These are phyloP conservation scores for Cryptus viduatorius DNA, from an alignment of 2,888 invertebrate genomes.

Conservation along the genomic window DNA sequence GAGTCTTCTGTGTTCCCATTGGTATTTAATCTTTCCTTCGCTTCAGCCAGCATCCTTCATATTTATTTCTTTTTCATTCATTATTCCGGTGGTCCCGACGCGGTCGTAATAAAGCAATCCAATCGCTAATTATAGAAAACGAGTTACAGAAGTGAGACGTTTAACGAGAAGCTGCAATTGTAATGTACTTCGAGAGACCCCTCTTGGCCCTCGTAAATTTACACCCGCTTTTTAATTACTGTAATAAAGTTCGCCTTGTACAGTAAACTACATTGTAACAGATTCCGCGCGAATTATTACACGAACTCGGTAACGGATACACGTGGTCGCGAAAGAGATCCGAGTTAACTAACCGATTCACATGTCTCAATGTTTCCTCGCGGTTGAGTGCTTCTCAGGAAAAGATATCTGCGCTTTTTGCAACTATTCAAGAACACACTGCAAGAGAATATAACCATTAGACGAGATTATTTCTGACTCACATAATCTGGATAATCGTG, in stretches of 20 bases:
- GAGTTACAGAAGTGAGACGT: not conserved
- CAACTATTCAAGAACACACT: conserved; percentile 17
- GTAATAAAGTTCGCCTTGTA: conserved; percentile 49
- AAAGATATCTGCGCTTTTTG: not conserved
- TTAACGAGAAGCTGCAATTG: not conserved
- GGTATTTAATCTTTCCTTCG: not conserved
- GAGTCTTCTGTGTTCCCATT: not conserved
- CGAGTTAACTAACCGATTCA: conserved; percentile 8
- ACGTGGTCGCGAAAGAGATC: conserved; percentile 21
- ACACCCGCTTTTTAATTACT: conserved; percentile 54
- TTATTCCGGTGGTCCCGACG: not conserved
- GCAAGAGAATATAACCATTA: conserved; percentile 62
- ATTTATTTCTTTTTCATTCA: conserved; percentile 12
- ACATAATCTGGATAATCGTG: conserved; percentile 52
- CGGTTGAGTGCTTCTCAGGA: conserved; percentile 26
- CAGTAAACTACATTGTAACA: conserved; percentile 1
- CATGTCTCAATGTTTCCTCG: conserved; percentile 14
- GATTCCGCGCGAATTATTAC: conserved; percentile 30
- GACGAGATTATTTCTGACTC: conserved; percentile 37
- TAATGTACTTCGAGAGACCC: not conserved
- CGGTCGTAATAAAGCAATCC: not conserved
- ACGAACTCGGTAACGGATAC: not conserved
- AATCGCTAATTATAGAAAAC: not conserved
- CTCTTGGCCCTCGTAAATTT: conserved; percentile 30
- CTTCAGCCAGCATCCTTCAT: not conserved